Percentiles rank a stretch among this genome's conserved stretches.
Evolutionary conservation across 2,888 invertebrate species (phyloP).

Genomic region (Anagyrus pseudococci): DNA sequence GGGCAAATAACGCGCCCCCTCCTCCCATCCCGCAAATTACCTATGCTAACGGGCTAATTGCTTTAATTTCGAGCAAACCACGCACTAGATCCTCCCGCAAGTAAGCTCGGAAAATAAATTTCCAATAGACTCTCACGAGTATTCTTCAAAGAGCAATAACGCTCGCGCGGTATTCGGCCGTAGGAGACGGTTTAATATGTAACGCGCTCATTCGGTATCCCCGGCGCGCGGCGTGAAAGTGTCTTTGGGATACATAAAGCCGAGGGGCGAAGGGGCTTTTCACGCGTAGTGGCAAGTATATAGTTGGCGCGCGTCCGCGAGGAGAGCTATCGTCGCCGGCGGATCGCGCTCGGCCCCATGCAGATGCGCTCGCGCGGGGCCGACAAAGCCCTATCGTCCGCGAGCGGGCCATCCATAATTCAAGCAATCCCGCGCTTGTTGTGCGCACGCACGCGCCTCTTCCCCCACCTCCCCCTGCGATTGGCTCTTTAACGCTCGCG

Average conservation of each 20-base stretch:
- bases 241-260: too few relatives aligned
- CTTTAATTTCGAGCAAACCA: slow-evolving; percentile 47
- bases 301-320: background rate
- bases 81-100: background rate
- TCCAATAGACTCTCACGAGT: too few relatives aligned
- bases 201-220: too few relatives aligned
- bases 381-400: slow-evolving; percentile 7
- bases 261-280: too few relatives aligned
- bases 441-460: slow-evolving; percentile 35
- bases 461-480: too few relatives aligned
- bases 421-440: slow-evolving; percentile 36
- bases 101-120: background rate
- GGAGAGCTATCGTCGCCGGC: background rate
- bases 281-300: too few relatives aligned
- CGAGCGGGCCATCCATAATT: slow-evolving; percentile 28
- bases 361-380: background rate
- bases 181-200: too few relatives aligned
- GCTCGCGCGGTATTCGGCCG: too few relatives aligned
- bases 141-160: too few relatives aligned
- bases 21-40: too few relatives aligned
- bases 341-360: slow-evolving; percentile 10
- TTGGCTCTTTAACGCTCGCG: slow-evolving; percentile 20
- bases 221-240: too few relatives aligned
- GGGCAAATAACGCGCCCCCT: slow-evolving; percentile 38
- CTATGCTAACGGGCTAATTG: slow-evolving; percentile 56